Percentiles rank a stretch among this genome's conserved stretches.
These are phyloP conservation scores for Heliocidaris tuberculata DNA, from an alignment of 35 echinoderm and acorn worm species.

Conservation along the genomic window DNA sequence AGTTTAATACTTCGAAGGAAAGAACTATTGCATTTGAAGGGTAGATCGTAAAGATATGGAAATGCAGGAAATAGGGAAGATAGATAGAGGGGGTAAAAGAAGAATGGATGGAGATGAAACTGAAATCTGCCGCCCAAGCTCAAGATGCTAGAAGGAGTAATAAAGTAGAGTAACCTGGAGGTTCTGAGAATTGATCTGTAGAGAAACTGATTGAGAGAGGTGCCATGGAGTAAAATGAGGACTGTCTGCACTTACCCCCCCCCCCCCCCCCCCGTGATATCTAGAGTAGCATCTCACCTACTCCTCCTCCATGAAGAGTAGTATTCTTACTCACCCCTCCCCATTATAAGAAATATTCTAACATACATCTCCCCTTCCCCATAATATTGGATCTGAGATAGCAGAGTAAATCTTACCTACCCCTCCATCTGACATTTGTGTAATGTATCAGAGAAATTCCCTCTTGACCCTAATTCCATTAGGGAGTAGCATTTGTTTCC, in stretches of 20 bases:
- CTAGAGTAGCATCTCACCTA: neutral
- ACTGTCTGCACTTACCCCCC: neutral
- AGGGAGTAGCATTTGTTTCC: neutral
- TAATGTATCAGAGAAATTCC: neutral
- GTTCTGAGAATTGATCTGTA: neutral
- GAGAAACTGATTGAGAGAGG: neutral
- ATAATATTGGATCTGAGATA: too few species aligned
- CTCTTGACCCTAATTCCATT: neutral
- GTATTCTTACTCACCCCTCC: neutral
- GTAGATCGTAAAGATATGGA: neutral
- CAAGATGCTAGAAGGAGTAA: constrained; percentile 3
- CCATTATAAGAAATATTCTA: neutral
- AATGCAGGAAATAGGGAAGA: neutral
- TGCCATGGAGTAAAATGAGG: neutral
- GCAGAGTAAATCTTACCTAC: too few species aligned
- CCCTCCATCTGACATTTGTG: too few species aligned
- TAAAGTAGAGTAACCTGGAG: neutral
- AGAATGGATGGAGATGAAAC: neutral
- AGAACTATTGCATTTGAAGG: neutral
- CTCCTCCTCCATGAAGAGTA: neutral
- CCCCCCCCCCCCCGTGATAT: neutral
- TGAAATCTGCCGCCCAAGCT: neutral
- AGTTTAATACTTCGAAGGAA: neutral
- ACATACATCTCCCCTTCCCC: too few species aligned
- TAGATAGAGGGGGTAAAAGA: too few species aligned